phyloP scores from a whole-genome alignment of 2,888 invertebrate genomes.

The Glaucopsyche alexis region DNA sequence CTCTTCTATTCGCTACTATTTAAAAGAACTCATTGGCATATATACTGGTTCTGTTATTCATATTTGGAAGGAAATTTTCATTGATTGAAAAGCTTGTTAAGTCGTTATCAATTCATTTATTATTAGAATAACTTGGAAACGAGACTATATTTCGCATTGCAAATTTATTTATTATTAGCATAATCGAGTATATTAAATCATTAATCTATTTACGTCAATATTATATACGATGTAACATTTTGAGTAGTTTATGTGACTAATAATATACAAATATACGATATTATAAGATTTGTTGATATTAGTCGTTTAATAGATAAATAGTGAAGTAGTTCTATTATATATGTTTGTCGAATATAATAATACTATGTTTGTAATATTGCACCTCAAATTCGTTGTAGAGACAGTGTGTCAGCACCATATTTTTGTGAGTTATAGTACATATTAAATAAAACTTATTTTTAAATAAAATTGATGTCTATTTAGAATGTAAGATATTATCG shows the following conservation, averaged over 20 bases:
- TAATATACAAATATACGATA: constrained; percentile 24
- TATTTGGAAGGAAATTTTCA: not conserved
- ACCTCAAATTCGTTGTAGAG: constrained; percentile 37
- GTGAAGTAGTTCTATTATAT: constrained; percentile 35
- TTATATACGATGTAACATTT: constrained; percentile 20
- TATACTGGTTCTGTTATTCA: not conserved
- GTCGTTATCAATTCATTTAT: not conserved
- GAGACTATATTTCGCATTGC: constrained; percentile 28
- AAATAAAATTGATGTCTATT: constrained; percentile 28
- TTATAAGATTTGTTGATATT: constrained; percentile 24
- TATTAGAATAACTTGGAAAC: not conserved
- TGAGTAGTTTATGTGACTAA: constrained; percentile 24
- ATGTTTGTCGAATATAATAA: constrained; percentile 36
- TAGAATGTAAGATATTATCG: constrained; percentile 20
- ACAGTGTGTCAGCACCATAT: constrained; percentile 41
- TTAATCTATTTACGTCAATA: constrained; percentile 24
- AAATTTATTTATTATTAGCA: constrained; percentile 12
- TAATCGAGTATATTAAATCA: constrained; percentile 4
- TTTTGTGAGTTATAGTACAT: constrained; percentile 40
- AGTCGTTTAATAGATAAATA: constrained; percentile 32
- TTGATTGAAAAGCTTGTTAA: not conserved
- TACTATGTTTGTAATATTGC: constrained; percentile 38
- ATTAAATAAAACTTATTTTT: constrained; percentile 31
- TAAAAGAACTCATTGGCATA: not conserved
- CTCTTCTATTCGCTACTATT: not conserved